Evolutionary conservation across 2,113 vertebrate species (phyloP).

Genomic region (Excalfactoria chinensis): DNA sequence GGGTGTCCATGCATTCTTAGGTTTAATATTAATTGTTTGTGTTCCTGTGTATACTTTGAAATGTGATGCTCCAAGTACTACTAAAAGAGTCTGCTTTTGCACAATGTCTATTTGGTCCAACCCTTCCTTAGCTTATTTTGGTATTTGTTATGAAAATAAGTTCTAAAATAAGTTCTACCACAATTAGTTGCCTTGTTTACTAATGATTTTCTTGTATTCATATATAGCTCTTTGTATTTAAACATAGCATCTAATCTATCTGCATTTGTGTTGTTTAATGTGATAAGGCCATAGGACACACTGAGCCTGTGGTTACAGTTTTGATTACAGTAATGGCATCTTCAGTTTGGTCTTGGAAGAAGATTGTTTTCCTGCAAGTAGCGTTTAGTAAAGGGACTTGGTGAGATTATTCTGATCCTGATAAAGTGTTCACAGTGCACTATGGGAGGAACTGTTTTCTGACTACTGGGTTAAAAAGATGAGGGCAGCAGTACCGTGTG

Average conservation of each 20-base stretch:
- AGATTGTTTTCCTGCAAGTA: background rate
- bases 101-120: background rate
- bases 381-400: background rate
- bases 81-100: background rate
- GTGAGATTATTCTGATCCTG: background rate
- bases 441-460: background rate
- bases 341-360: background rate
- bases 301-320: background rate
- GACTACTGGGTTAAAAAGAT: background rate
- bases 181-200: slow-evolving; percentile 62
- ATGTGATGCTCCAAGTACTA: background rate
- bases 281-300: background rate
- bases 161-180: slow-evolving; percentile 33
- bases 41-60: background rate
- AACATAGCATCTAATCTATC: slow-evolving; percentile 35
- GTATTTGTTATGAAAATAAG: slow-evolving; percentile 23
- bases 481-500: background rate
- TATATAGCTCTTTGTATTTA: slow-evolving; percentile 5
- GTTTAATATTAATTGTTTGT: background rate
- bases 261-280: background rate
- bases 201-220: slow-evolving; percentile 38
- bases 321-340: background rate
- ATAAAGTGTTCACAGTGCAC: background rate
- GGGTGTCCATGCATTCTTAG: background rate
- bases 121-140: slow-evolving; percentile 1